A percentile compares a stretch with the other conserved stretches of the same genome.
phyloP scores from a whole-genome alignment of 1,140 invertebrate species.

The Bombus terrestris region DNA sequence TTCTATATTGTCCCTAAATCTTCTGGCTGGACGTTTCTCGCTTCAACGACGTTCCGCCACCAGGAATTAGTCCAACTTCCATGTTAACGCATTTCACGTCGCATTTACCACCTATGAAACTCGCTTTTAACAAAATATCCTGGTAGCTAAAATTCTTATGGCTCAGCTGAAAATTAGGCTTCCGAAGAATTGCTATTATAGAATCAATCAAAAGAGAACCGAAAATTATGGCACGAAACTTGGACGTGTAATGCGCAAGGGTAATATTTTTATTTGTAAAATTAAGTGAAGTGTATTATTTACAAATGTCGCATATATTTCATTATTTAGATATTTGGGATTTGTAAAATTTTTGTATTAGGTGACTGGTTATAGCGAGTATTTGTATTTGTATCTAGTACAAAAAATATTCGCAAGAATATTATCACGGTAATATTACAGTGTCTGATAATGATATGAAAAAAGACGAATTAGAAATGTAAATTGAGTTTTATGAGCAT shows the following conservation, averaged over 20 bases:
- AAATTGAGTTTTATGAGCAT: not conserved
- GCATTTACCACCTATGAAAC: not conserved
- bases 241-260: too few relatives aligned
- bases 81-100: not conserved
- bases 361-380: too few relatives aligned
- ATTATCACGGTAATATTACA: too few relatives aligned
- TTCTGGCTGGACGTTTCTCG: not conserved
- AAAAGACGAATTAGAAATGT: not conserved
- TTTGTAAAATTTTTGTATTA: not conserved
- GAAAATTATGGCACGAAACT: not conserved
- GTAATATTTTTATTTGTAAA: not conserved
- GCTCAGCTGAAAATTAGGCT: not conserved
- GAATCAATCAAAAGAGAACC: not conserved
- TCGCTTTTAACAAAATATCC: not conserved
- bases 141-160: not conserved
- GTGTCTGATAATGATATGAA: too few relatives aligned
- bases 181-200: not conserved
- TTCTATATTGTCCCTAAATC: not conserved
- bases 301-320: not conserved
- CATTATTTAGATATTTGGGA: not conserved
- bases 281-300: not conserved
- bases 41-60: not conserved
- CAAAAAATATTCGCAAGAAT: not conserved
- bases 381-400: not conserved
- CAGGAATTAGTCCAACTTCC: not conserved